phyloP scores from a whole-genome alignment of 2,797 vertebrate genomes.

The Sparidentex hasta region DNA sequence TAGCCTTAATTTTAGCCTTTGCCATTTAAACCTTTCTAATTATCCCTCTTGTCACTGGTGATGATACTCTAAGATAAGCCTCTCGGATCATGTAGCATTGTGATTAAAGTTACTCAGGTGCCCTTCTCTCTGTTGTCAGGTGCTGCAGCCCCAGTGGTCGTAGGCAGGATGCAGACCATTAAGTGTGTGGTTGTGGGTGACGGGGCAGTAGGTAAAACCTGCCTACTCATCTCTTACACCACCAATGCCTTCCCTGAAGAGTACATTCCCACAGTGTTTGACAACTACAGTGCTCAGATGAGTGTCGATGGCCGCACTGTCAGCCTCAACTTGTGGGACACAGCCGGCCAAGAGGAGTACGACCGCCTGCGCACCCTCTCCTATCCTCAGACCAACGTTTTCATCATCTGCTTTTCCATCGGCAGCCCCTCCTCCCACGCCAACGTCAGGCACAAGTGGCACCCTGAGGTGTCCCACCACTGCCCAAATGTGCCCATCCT shows the following conservation, averaged over 20 bases:
- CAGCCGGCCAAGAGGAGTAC: slow-evolving; percentile 95
- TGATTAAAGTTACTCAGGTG: slow-evolving; percentile 39
- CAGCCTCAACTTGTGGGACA: slow-evolving; percentile 97
- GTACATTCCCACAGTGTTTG: slow-evolving; percentile 96
- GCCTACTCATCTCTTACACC: slow-evolving; percentile 96
- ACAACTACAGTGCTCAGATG: slow-evolving; percentile 97
- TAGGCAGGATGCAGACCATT: slow-evolving; percentile 96
- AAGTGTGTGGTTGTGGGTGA: slow-evolving; percentile 97
- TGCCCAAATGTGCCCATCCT: slow-evolving; percentile 94
- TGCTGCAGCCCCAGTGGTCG: slow-evolving; percentile 86
- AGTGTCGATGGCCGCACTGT: slow-evolving; percentile 93
- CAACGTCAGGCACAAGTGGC: slow-evolving; percentile 96
- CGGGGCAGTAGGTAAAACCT: slow-evolving; percentile 95
- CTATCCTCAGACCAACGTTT: slow-evolving; percentile 95
- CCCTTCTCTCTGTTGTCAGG: slow-evolving; percentile 71
- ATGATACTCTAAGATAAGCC: not conserved
- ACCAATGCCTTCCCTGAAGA: slow-evolving; percentile 96
- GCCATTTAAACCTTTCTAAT: not conserved
- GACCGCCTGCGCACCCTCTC: slow-evolving; percentile 93
- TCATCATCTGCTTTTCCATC: slow-evolving; percentile 96
- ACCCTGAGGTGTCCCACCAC: slow-evolving; percentile 94
- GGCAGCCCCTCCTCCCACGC: slow-evolving; percentile 94
- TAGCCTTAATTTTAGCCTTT: fast-evolving
- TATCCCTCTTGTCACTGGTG: fast-evolving
- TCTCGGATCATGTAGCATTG: not conserved